Conservation (phyloP, 2,113 vertebrate genomes). For the Dicerorhinus sumatrensis region DNA sequence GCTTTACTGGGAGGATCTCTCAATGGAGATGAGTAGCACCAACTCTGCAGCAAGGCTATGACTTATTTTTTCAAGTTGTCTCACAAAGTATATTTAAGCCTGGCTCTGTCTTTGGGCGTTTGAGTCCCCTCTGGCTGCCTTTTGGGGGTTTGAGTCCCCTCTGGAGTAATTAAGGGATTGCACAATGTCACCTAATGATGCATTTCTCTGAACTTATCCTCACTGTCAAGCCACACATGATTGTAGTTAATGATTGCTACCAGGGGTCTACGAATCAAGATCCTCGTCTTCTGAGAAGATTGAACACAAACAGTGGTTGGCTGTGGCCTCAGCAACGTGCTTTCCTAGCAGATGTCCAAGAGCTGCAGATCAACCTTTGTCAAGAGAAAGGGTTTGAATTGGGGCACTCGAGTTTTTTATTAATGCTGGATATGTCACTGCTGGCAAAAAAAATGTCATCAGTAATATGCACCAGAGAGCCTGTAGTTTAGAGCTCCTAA, state of each 20-base stretch:
- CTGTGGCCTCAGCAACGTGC: background rate
- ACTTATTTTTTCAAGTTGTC: too few species aligned
- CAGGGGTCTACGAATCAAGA: accelerated
- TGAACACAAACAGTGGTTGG: background rate
- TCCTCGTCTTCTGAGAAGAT: background rate
- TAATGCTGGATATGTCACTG: background rate
- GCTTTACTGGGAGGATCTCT: too few species aligned
- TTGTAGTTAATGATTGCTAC: background rate
- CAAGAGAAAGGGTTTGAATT: background rate
- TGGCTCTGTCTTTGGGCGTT: too few species aligned
- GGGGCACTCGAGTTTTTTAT: background rate
- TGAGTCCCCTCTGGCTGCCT: too few species aligned
- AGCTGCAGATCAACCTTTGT: background rate
- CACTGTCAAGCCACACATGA: too few species aligned
- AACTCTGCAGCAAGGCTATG: too few species aligned
- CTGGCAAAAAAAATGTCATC: background rate
- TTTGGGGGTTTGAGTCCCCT: too few species aligned
- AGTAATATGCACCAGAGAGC: accelerated
- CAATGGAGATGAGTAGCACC: too few species aligned
- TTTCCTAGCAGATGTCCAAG: background rate
- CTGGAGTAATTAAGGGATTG: too few species aligned
- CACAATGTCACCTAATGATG: too few species aligned
- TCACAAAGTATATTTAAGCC: too few species aligned
- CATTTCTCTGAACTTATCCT: too few species aligned
- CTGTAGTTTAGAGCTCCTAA: background rate